phyloP scores from a whole-genome alignment of 2,113 vertebrate species.

The Lepus americanus region DNA sequence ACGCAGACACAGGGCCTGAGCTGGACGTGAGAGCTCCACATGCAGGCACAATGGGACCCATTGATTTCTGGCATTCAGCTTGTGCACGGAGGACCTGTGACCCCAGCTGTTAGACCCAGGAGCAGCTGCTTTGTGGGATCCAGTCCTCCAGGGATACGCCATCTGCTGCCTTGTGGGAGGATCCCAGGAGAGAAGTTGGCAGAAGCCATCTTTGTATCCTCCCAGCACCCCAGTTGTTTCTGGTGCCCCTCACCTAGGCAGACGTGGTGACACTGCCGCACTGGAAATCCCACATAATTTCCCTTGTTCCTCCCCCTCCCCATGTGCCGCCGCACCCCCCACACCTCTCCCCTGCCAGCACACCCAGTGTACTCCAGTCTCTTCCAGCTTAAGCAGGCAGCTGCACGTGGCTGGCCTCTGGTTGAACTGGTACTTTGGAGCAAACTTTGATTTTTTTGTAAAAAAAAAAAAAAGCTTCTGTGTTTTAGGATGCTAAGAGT shows the following conservation, averaged over 20 bases:
- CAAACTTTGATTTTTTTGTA: slow-evolving; percentile 52
- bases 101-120: slow-evolving; percentile 80
- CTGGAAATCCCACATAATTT: slow-evolving; percentile 9
- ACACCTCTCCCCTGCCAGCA: neutral
- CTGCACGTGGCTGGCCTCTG: neutral
- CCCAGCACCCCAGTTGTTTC: neutral
- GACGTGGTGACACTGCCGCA: slow-evolving; percentile 23
- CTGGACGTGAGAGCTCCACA: slow-evolving; percentile 24
- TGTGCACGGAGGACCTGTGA: slow-evolving; percentile 80
- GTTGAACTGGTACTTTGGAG: neutral
- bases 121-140: slow-evolving; percentile 84
- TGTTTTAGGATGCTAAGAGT: slow-evolving; percentile 27
- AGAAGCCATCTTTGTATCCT: slow-evolving; percentile 45
- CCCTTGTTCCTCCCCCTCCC: neutral
- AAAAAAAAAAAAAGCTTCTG: neutral
- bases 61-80: slow-evolving; percentile 83
- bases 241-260: neutral
- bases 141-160: slow-evolving; percentile 81
- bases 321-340: too few relatives aligned
- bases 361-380: neutral
- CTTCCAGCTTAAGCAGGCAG: neutral
- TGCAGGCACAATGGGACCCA: slow-evolving; percentile 79
- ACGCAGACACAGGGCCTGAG: neutral
- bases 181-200: slow-evolving; percentile 58
- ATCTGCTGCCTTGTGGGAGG: slow-evolving; percentile 82